Base-by-base conservation (phyloP, 2,888 invertebrate genomes). In the Synanthedon tipuliformis region DNA sequence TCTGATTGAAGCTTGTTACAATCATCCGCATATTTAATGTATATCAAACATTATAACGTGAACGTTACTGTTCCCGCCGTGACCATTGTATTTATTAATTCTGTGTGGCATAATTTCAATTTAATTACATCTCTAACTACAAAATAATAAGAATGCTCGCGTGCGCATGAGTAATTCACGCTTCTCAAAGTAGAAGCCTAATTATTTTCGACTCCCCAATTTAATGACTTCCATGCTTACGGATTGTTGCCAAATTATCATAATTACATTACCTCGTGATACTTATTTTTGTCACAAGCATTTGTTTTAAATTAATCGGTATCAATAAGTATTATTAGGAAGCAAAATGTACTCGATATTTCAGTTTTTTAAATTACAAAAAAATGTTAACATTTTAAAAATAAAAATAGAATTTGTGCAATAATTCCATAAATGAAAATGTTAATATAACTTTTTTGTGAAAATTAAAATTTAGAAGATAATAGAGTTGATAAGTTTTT, bases 61-160 rank as follows among this genome's bases (percentile, higher is more conserved):
- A 34, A 34, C 10, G 10, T 34, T 34, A 34, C 8, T 34, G 34
- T 34, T 34, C 34, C 5, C 45, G 7, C 13, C 45, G 45, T 15
- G 13, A 4, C 13, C 45, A n/a, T 45, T 45, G 45, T 45, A 45
- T 45, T n/a, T 45, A 45, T 45, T 45, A 49, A 12, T 16, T 49
- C 12, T 1, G 7, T 49, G 18, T 60, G 64, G 68, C 74, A 72
- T 75, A 75, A 75, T 73, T 71, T 72, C 71, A 68, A 71, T 73
- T 75, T 78, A 81, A 81, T 79, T 80, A 76, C 70, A 70, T 71
- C 68, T 72, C 75, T 81, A 80, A 81, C 78, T 76, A 74, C 80
- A 69, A 78, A 75, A 81, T 82, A 83, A 83, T 82, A 78, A 78
- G 70, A 71, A 69, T 70, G 72, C 65, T 84, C 65, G 82, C 83